Base-by-base conservation (phyloP, 2,888 invertebrate species). In the Sphaerophoria rueppellii region DNA sequence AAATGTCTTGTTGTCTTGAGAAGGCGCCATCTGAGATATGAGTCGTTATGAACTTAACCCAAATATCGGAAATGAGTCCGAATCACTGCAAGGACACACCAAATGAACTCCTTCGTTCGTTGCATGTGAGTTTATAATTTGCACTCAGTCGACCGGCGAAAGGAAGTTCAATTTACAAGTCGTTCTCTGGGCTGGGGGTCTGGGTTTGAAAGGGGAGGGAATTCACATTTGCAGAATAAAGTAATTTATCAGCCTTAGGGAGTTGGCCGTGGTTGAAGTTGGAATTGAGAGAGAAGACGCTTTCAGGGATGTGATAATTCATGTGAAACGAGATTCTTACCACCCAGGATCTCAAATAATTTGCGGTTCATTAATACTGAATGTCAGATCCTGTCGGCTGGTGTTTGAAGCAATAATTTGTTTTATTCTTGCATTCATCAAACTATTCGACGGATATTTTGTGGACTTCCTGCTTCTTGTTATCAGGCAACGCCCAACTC, bases 41-140 rank as follows among this genome's bases (percentile, higher is more conserved):
- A 58, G 52, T 78, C 80, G 83, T 80, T 83, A 75, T 80, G 79
- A 72, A 75, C 40, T 83, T 80, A 80, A 83, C 83, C 83, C 55
- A 83, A 83, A 83, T 83, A 60, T 61, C 12, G 46, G 48, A 63
- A 9, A 24, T 40, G n/a, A 60, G 37, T 65, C 54, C 46, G 14
- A 60, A 54, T 40, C 35, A 37, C 14, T 32, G 50, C 69, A 58
- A 58, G 65, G 46, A 76, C 67, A 67, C 32, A 1, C 4, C 6
- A 6, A 16, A 4, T 0, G n/a, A 40, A 7, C 46, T 9, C 43
- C 12, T 73, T 54, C 35, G 40, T 37, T 48, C 24, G 24, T 24
- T 57, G 70, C 70, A 75, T 70, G 80, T 65, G 63, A 65, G 48
- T 16, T 61, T 43, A 46, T 67, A 67, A 67, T 67, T 67, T 67